These are phyloP conservation scores for Montipora efflorescens DNA, from an alignment of 64 coral and sea anemone species.

Conservation along the genomic window DNA sequence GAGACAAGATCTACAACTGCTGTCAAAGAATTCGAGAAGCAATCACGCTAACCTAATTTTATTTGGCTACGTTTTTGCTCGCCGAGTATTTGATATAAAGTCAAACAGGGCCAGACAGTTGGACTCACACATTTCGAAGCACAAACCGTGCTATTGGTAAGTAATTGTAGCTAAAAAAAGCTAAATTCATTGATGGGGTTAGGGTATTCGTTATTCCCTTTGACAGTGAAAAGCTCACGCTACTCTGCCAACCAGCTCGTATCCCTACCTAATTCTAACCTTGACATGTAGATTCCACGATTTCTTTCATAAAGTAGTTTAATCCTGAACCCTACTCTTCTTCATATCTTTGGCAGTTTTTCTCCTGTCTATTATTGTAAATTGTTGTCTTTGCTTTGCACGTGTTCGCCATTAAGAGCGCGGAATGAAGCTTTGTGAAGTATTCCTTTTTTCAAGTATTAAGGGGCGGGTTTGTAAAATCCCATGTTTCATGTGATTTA, in stretches of 20 bases:
- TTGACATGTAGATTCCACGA: no score
- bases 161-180: no score
- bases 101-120: not conserved
- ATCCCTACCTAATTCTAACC: no score
- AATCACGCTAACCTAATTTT: conserved; percentile 20
- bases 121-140: not conserved
- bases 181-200: not conserved
- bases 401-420: not conserved
- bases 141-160: not conserved
- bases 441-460: not conserved
- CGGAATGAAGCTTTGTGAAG: no score
- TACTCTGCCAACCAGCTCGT: no score
- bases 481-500: not conserved
- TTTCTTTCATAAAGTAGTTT: no score
- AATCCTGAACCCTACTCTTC: no score
- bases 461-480: not conserved
- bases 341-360: not conserved
- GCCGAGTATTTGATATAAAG: not conserved
- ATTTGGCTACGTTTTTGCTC: not conserved
- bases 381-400: not conserved
- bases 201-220: not conserved
- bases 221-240: no score
- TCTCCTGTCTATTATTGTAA: not conserved
- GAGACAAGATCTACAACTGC: conserved; percentile 37
- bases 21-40: conserved; percentile 15